Evolutionary conservation across 2,888 invertebrate species (phyloP).

Genomic region (Nephrotoma guestfalica): DNA sequence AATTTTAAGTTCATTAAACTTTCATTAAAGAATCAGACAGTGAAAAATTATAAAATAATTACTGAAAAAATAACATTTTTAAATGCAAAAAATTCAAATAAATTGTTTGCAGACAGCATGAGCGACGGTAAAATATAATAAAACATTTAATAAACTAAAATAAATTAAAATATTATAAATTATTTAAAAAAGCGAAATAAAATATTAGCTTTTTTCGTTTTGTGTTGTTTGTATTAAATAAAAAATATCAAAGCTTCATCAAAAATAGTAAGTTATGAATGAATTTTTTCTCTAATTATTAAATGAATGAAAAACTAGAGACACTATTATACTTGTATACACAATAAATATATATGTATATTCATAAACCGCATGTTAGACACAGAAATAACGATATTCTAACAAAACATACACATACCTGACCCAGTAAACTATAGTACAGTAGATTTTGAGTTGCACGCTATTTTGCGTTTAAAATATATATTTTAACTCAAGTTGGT

Average conservation of each 20-base stretch:
- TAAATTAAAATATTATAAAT: background rate
- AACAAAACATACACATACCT: constrained; percentile 4
- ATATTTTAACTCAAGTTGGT: background rate
- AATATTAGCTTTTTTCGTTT: background rate
- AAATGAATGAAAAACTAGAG: background rate
- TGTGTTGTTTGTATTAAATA: background rate
- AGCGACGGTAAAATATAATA: background rate
- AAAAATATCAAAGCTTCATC: background rate
- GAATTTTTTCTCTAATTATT: background rate
- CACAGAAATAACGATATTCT: background rate
- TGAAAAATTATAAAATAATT: background rate
- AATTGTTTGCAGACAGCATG: background rate
- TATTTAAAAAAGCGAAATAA: background rate
- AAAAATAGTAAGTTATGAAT: background rate
- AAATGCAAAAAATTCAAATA: background rate
- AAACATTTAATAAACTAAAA: background rate
- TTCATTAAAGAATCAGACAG: background rate
- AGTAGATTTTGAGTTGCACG: constrained; percentile 4
- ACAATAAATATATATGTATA: background rate
- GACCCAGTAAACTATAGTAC: constrained; percentile 9
- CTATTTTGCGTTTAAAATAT: constrained; percentile 6
- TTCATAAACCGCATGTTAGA: background rate
- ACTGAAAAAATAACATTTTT: background rate
- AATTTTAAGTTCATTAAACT: background rate
- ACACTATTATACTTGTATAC: background rate